phyloP scores from a whole-genome alignment of 2,797 vertebrate species.

The Bucorvus abyssinicus region DNA sequence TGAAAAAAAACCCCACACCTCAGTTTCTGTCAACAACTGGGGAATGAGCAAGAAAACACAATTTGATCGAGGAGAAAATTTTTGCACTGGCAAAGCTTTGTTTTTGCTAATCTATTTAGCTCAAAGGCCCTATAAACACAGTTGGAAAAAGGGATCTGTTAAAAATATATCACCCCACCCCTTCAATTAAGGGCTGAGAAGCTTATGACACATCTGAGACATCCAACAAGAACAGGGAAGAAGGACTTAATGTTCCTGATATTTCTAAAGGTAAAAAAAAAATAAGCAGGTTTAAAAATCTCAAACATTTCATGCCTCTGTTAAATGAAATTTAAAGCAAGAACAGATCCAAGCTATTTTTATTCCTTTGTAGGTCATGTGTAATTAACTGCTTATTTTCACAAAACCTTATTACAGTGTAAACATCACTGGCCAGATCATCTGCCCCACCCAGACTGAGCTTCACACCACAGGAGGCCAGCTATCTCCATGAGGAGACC shows the following conservation, averaged over 20 bases:
- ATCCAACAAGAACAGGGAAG: slow-evolving; percentile 56
- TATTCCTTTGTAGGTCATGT: slow-evolving; percentile 48
- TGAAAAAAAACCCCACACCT: accelerated
- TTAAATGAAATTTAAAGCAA: slow-evolving; percentile 24
- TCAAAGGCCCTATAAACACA: slow-evolving; percentile 60
- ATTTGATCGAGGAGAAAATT: not conserved
- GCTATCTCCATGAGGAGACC: not conserved
- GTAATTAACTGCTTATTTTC: slow-evolving; percentile 62
- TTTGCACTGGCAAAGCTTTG: slow-evolving; percentile 1
- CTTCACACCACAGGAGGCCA: slow-evolving; percentile 1
- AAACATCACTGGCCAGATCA: slow-evolving; percentile 32
- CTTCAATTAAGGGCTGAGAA: slow-evolving; percentile 65
- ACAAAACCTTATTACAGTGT: slow-evolving; percentile 53
- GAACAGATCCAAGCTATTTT: not conserved
- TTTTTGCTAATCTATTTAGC: slow-evolving; percentile 39
- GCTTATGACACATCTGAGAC: slow-evolving; percentile 63
- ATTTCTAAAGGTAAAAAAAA: slow-evolving; percentile 11
- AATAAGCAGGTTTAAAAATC: not conserved
- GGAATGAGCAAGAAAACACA: not conserved
- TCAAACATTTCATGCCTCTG: not conserved
- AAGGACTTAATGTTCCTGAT: slow-evolving; percentile 43
- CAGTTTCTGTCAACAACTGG: not conserved
- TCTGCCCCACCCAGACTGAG: slow-evolving; percentile 3
- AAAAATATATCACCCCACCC: slow-evolving; percentile 68
- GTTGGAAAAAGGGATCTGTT: slow-evolving; percentile 60